Evolutionary conservation across 2,888 invertebrate species (phyloP), one percentile per base, ranked within the genome.

Genomic region (Tigriopus californicus): DNA sequence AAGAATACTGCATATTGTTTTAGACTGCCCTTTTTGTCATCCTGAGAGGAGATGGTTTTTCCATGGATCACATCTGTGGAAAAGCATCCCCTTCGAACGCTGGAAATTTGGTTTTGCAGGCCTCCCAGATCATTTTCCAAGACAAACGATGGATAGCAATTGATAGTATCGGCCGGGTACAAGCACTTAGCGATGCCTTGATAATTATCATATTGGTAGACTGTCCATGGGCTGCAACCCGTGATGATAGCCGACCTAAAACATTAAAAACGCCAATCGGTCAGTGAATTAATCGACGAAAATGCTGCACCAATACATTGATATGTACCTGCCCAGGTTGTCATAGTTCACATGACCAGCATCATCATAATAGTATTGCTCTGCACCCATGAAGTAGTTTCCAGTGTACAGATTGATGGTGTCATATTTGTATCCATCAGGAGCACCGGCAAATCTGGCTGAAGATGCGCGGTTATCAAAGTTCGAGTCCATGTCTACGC

Each of bases 381-480:
- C 56, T 3, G 6, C 3, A 8, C 56, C 56, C 13, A 8, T 11
- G 13, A 22, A 56, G 18, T 18, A 56, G 13, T 42, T 44, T 41
- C 44, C 15, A 13, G 5, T 3, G 13, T 56, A 56, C 8, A 56
- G 41, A 42, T 56, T 56, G 13, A 56, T 15, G 6, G 56, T 56
- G 22, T 56, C 56, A n/a, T 40, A 40, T 20, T 56, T 56, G 41
- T 41, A 56, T 15, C 22, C 42, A 42, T 56, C 56, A 8, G 56
- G 56, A 42, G 56, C 56, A n/a, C 56, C 56, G 5, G 44, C 41
- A 24, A 20, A 56, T 42, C 56, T 49, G 10, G 20, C 3, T 8
- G 49, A 49, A 22, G 20, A 20, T 3, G 56, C 56, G 42, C 18
- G 44, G 18, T 56, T 56, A 22, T 56, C 56, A 56, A 56, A 56